Conservation (phyloP, 2,797 vertebrate genomes). For the Chaenodraco wilsoni region DNA sequence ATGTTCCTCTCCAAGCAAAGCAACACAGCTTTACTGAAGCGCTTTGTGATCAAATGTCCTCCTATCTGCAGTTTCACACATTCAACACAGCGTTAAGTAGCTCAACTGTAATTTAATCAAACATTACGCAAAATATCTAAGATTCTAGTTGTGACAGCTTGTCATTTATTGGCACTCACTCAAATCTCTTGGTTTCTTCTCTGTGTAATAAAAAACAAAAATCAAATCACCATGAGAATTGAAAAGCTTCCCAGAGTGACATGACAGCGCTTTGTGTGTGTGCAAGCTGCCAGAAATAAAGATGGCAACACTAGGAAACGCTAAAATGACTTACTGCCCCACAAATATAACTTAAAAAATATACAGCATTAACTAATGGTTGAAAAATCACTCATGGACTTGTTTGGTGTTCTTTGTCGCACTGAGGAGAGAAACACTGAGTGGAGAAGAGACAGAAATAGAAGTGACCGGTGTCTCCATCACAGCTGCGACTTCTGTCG, state of each 20-base stretch:
- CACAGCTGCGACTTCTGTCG: slow-evolving; percentile 40
- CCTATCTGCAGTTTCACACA: background rate
- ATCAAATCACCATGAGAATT: slow-evolving; percentile 22
- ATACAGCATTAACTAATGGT: background rate
- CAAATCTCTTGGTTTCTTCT: slow-evolving; percentile 4
- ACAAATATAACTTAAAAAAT: slow-evolving; percentile 20
- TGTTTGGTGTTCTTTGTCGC: slow-evolving; percentile 24
- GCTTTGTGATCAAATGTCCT: background rate
- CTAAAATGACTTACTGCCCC: slow-evolving; percentile 12
- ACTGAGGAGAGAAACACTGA: slow-evolving; percentile 12
- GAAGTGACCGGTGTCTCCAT: slow-evolving; percentile 29
- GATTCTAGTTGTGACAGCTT: slow-evolving; percentile 6
- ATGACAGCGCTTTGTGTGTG: slow-evolving; percentile 3
- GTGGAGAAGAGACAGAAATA: slow-evolving; percentile 36
- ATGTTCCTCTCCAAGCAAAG: background rate
- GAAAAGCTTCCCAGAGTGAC: slow-evolving; percentile 33
- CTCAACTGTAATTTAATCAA: slow-evolving; percentile 12
- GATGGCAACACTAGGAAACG: slow-evolving; percentile 13
- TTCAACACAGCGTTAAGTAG: background rate
- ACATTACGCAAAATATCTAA: background rate
- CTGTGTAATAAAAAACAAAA: slow-evolving; percentile 7
- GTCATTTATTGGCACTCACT: slow-evolving; percentile 2
- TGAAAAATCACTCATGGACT: slow-evolving; percentile 17
- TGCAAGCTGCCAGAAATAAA: slow-evolving; percentile 36
- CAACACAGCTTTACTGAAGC: background rate